These are phyloP conservation scores for Calonectris borealis DNA, from an alignment of 2,113 vertebrate genomes.

Conservation along the genomic window DNA sequence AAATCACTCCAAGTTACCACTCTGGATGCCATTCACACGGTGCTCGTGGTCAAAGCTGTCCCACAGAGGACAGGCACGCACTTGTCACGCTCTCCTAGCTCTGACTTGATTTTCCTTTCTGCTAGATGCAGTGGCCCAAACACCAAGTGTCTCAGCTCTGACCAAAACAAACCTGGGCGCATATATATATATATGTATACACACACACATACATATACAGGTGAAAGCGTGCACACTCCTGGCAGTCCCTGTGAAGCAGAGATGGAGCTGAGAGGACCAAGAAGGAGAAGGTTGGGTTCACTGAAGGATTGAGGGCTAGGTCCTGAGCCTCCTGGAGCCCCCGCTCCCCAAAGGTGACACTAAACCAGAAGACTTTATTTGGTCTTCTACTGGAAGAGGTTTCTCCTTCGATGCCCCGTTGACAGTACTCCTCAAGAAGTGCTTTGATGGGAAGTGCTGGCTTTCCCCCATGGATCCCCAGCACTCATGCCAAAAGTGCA, in stretches of 20 bases:
- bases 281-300: background rate
- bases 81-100: background rate
- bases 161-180: background rate
- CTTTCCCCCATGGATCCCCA: background rate
- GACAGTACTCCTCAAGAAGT: background rate
- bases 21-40: rapidly evolving
- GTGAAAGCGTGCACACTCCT: background rate
- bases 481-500: background rate
- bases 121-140: background rate
- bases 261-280: background rate
- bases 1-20: background rate
- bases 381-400: background rate
- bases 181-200: no score
- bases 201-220: rapidly evolving
- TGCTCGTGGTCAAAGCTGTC: background rate
- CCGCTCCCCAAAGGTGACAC: background rate
- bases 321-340: background rate
- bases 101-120: background rate
- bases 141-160: background rate
- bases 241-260: background rate
- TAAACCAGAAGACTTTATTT: background rate
- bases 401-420: background rate
- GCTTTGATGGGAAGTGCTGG: background rate
- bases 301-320: background rate
- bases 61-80: background rate